A percentile compares a stretch with the other conserved stretches of the same genome.
Conservation (phyloP, 1,140 invertebrate genomes). For the Heliconius nattereri region DNA sequence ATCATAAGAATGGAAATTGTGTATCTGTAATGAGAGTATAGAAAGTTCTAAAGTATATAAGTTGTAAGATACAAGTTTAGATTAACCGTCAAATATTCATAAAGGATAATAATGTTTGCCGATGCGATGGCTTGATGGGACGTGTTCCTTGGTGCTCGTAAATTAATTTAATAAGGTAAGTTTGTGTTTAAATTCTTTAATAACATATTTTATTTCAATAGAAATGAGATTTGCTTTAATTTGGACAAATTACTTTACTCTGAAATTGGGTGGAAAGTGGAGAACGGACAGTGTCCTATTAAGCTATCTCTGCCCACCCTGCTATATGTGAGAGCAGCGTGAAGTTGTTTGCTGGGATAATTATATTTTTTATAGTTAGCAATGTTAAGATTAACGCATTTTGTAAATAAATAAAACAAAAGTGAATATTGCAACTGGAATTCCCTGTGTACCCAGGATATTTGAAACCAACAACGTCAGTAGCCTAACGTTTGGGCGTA, state of each 20-base stretch:
- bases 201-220: background rate
- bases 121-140: conserved; percentile 42
- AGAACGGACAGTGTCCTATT: background rate
- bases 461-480: no score
- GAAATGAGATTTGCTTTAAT: background rate
- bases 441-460: no score
- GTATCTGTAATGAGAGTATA: background rate
- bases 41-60: conserved; percentile 30
- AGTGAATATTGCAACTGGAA: no score
- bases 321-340: background rate
- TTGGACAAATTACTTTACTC: background rate
- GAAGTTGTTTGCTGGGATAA: background rate
- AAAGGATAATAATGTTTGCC: conserved; percentile 48
- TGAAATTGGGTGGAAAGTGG: background rate
- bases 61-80: conserved; percentile 43
- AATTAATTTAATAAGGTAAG: conserved; percentile 31
- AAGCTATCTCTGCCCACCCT: background rate
- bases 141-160: conserved; percentile 22
- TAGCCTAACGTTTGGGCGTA: no score
- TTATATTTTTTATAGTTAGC: no score
- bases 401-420: no score
- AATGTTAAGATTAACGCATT: no score
- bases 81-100: conserved; percentile 48
- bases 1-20: background rate
- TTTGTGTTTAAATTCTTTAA: background rate